Percentiles rank a stretch among this genome's conserved stretches.
Conservation (phyloP, 23 tunicate genomes). For the Pegea sp. region DNA sequence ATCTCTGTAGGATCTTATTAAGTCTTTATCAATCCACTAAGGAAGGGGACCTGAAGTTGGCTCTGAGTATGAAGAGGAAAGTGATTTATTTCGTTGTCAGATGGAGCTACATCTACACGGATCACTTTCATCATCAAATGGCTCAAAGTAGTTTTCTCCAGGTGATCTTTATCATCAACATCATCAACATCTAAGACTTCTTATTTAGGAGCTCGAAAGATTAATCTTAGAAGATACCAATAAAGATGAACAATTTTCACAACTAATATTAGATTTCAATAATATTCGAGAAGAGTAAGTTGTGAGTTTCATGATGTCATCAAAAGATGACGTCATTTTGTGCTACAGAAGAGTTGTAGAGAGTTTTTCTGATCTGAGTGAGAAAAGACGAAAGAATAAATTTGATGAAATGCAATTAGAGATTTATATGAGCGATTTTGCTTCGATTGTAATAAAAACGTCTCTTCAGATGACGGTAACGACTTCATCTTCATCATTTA, state of each 20-base stretch:
- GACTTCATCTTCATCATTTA: background rate
- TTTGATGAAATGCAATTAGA: background rate
- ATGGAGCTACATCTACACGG: constrained; percentile 69
- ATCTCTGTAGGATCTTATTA: constrained; percentile 29
- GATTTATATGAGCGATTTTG: constrained; percentile 1
- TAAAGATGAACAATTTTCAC: constrained; percentile 1
- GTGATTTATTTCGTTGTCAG: constrained; percentile 76
- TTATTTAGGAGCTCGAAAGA: constrained; percentile 5
- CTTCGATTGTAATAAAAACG: background rate
- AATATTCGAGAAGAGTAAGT: constrained; percentile 1
- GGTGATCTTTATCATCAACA: too few relatives aligned
- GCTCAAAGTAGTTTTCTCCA: constrained; percentile 19
- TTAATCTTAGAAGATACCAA: constrained; percentile 3
- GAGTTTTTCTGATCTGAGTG: background rate
- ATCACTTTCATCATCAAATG: constrained; percentile 15
- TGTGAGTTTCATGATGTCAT: too few relatives aligned
- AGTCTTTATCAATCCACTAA: constrained; percentile 39
- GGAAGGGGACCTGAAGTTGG: constrained; percentile 11
- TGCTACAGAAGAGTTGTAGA: too few relatives aligned
- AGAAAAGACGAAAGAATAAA: background rate
- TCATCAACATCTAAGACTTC: too few relatives aligned
- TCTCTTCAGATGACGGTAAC: background rate
- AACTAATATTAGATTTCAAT: constrained; percentile 3
- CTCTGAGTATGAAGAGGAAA: constrained; percentile 37
- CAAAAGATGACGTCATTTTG: too few relatives aligned